Conservation (phyloP, 2,888 invertebrate genomes). For the Apamea anceps region DNA sequence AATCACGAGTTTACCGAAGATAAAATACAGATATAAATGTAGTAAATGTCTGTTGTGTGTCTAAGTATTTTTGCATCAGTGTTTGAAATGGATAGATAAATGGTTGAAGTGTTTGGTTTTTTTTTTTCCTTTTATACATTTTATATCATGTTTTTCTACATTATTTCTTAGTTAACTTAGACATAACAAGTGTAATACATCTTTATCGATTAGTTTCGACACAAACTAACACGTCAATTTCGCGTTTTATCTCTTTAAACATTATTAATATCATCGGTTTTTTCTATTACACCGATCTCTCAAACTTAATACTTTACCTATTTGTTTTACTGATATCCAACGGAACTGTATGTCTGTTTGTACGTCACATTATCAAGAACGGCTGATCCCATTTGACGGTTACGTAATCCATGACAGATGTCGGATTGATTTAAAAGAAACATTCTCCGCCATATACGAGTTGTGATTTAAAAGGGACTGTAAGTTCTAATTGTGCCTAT, state of each 20-base stretch:
- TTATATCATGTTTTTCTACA: not conserved
- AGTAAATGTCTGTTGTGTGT: not conserved
- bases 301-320: conserved; percentile 27
- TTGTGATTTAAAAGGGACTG: conserved; percentile 4
- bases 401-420: conserved; percentile 44
- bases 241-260: conserved; percentile 21
- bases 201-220: not conserved
- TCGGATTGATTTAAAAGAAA: conserved; percentile 42
- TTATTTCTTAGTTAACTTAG: not conserved
- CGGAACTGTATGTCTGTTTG: conserved; percentile 46
- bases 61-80: not conserved
- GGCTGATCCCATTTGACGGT: conserved; percentile 45
- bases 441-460: conserved; percentile 32
- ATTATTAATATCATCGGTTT: conserved; percentile 28
- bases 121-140: not conserved
- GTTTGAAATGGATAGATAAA: not conserved
- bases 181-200: not conserved
- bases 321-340: conserved; percentile 38
- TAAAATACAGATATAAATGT: not conserved
- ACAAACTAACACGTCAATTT: conserved; percentile 3
- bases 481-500: conserved; percentile 51
- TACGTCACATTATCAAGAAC: conserved; percentile 43
- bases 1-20: not conserved
- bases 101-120: not conserved
- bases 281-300: conserved; percentile 6